Conservation (phyloP, 2,888 invertebrate genomes). For the Dusona sp. region DNA sequence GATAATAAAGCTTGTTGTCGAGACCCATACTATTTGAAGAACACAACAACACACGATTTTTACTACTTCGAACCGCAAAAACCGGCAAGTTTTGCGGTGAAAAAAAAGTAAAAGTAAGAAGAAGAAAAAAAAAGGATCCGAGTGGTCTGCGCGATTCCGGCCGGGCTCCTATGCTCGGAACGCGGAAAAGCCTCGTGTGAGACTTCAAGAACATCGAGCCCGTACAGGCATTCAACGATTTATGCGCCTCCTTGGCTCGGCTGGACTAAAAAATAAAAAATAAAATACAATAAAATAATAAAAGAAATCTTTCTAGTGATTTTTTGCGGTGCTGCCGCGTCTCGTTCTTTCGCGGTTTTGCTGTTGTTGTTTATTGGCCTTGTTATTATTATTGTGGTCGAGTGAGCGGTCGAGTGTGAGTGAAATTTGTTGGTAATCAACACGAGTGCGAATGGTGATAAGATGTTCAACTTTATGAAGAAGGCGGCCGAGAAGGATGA, state of each 20-base stretch:
- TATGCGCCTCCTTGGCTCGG: slow-evolving; percentile 31
- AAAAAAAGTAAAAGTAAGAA: slow-evolving; percentile 17
- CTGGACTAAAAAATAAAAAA: slow-evolving; percentile 4
- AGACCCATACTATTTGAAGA: background rate
- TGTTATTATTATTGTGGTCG: slow-evolving; percentile 11
- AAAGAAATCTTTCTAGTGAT: background rate
- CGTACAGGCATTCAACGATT: slow-evolving; percentile 30
- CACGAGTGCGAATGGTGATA: slow-evolving; percentile 76
- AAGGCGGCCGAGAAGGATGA: slow-evolving; percentile 93
- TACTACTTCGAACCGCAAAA: slow-evolving; percentile 30
- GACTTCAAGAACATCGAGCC: slow-evolving; percentile 25
- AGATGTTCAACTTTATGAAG: slow-evolving; percentile 98
- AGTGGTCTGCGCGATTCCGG: slow-evolving; percentile 23
- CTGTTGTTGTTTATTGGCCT: slow-evolving; percentile 34
- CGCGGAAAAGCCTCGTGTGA: slow-evolving; percentile 66
- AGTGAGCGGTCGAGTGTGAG: slow-evolving; percentile 29
- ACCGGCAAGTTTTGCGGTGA: slow-evolving; percentile 39
- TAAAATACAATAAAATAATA: background rate
- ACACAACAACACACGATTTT: slow-evolving; percentile 30
- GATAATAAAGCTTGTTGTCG: slow-evolving; percentile 48
- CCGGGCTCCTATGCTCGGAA: slow-evolving; percentile 56
- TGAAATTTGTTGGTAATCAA: slow-evolving; percentile 45
- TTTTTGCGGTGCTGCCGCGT: slow-evolving; percentile 36
- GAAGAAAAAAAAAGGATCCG: background rate
- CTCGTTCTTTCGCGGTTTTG: slow-evolving; percentile 26